Conservation (phyloP, 1,140 invertebrate genomes). For the Drosophila bocqueti region DNA sequence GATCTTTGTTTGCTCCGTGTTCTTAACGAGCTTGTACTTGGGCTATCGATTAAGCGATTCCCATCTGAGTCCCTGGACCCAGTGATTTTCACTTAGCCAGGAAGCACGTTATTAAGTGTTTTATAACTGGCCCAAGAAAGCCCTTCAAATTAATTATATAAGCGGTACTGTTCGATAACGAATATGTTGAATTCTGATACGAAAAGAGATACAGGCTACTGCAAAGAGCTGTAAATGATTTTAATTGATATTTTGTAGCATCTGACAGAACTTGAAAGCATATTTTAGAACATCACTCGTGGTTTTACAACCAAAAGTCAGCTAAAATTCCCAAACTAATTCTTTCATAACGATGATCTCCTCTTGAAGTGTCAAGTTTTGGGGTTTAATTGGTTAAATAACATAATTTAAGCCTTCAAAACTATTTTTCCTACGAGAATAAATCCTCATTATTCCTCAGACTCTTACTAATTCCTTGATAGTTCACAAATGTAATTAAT, state of each 20-base stretch:
- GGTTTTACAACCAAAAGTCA: too few species aligned
- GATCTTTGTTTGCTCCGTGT: conserved; percentile 53
- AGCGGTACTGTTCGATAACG: background rate
- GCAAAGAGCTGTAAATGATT: background rate
- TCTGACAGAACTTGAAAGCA: background rate
- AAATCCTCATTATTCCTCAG: background rate
- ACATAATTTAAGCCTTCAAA: background rate
- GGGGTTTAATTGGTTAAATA: too few species aligned
- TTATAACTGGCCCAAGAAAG: conserved; percentile 41
- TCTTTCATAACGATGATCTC: background rate
- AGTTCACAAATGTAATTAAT: conserved; percentile 1
- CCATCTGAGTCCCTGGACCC: conserved; percentile 38
- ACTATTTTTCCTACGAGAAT: too few species aligned
- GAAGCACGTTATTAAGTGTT: conserved; percentile 58
- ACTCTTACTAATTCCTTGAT: background rate
- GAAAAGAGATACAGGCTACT: background rate
- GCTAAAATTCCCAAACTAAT: background rate
- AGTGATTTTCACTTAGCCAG: conserved; percentile 52
- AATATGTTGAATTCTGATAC: background rate
- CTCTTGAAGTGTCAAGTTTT: background rate
- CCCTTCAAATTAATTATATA: conserved; percentile 42
- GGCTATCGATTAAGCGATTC: conserved; percentile 72
- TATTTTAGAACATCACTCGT: background rate
- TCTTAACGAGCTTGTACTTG: conserved; percentile 69
- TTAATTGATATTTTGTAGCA: background rate